A percentile compares a stretch with the other conserved stretches of the same genome.
phyloP scores from a whole-genome alignment of 2,113 vertebrate genomes.

The Gambusia affinis region DNA sequence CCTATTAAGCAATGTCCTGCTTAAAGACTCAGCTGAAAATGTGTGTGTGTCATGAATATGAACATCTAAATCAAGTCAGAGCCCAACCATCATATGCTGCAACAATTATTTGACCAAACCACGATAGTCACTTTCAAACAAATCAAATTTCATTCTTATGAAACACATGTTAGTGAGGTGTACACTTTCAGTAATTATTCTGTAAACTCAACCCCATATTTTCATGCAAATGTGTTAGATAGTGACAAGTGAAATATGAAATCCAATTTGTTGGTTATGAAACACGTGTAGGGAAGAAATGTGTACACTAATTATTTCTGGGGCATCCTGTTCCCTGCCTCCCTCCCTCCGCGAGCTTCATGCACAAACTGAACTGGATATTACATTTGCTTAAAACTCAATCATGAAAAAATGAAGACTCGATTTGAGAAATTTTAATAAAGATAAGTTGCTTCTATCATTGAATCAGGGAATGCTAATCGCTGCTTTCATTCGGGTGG shows the following conservation, averaged over 20 bases:
- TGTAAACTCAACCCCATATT: slow-evolving; percentile 88
- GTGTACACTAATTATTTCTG: slow-evolving; percentile 97
- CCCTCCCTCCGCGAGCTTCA: slow-evolving; percentile 55
- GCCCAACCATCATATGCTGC: slow-evolving; percentile 79
- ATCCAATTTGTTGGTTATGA: slow-evolving; percentile 99
- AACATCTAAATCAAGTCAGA: slow-evolving; percentile 74
- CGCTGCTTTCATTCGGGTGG: slow-evolving; percentile 90
- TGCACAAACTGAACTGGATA: slow-evolving; percentile 92
- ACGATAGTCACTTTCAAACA: slow-evolving; percentile 88
- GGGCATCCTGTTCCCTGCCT: slow-evolving; percentile 81
- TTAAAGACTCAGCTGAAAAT: slow-evolving; percentile 74
- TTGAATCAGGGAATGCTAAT: slow-evolving; percentile 99
- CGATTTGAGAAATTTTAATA: slow-evolving; percentile 99
- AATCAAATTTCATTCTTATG: slow-evolving; percentile 94
- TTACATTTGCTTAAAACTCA: slow-evolving; percentile 99
- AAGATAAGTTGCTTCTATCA: slow-evolving; percentile 99
- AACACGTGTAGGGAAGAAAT: slow-evolving; percentile 95
- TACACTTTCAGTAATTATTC: slow-evolving; percentile 98
- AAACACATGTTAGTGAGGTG: slow-evolving; percentile 98
- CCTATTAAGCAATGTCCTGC: slow-evolving; percentile 71
- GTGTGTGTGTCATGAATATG: slow-evolving; percentile 69
- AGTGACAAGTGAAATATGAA: slow-evolving; percentile 97
- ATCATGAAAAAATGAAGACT: slow-evolving; percentile 99
- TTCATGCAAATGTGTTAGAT: slow-evolving; percentile 97
- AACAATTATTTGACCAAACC: slow-evolving; percentile 83